Percentiles rank a stretch among this genome's conserved stretches.
Conservation (phyloP, 2,113 vertebrate species). For the Mionectes macconnelli region DNA sequence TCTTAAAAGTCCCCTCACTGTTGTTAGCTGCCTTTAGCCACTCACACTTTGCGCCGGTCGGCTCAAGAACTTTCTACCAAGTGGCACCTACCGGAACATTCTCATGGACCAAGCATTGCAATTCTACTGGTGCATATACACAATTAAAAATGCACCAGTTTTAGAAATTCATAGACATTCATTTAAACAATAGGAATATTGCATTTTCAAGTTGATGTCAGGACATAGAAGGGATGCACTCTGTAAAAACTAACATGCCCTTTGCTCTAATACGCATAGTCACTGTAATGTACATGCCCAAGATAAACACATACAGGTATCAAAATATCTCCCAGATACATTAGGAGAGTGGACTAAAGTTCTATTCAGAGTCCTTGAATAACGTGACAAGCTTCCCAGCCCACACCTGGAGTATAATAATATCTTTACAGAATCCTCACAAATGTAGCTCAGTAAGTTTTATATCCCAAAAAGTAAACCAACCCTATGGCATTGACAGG, state of each 20-base stretch:
- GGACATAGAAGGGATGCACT: neutral
- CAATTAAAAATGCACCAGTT: neutral
- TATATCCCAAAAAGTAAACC: neutral
- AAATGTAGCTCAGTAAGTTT: neutral
- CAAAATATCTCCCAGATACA: neutral
- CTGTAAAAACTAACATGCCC: neutral
- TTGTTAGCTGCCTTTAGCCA: neutral
- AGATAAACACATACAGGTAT: neutral
- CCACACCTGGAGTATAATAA: neutral
- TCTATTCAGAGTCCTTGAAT: neutral
- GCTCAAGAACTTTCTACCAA: neutral
- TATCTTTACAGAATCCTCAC: neutral
- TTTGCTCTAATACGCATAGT: neutral
- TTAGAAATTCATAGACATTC: neutral
- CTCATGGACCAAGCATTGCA: neutral
- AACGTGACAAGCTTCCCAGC: neutral
- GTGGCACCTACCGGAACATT: neutral
- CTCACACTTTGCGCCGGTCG: neutral
- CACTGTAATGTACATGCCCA: neutral
- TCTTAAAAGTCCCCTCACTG: neutral
- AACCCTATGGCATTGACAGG: neutral
- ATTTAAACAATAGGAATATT: neutral
- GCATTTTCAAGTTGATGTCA: neutral
- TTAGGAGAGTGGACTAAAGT: neutral
- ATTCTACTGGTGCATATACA: rapidly evolving